A percentile compares a stretch with the other conserved stretches of the same genome.
phyloP scores from a whole-genome alignment of 2,888 invertebrate species.

The Neocrepidodera transversa region DNA sequence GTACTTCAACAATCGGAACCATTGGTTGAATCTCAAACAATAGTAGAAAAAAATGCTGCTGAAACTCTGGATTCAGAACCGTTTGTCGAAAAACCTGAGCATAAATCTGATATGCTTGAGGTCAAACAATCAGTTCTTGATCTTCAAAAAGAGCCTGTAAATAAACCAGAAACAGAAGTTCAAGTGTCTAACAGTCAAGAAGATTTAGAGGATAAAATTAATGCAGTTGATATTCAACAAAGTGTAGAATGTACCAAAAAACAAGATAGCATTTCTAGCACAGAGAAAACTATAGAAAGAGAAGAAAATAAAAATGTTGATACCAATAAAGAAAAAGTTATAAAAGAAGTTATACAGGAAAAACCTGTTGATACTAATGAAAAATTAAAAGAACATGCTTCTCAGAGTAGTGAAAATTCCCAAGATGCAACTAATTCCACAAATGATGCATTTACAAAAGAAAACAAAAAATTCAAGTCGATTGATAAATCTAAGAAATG shows the following conservation, averaged over 20 bases:
- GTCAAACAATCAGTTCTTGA: background rate
- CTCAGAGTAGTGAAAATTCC: slow-evolving; percentile 3
- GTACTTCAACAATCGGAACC: no score
- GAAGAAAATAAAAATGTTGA: no score
- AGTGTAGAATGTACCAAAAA: no score
- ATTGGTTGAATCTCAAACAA: no score
- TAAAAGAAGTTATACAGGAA: background rate
- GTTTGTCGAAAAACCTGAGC: no score
- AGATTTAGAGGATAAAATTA: background rate
- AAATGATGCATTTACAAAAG: slow-evolving; percentile 6
- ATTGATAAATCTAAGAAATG: slow-evolving; percentile 35
- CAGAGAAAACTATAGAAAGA: no score
- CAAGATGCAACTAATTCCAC: slow-evolving; percentile 6
- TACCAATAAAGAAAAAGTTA: no score
- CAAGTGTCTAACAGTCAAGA: no score
- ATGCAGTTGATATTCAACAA: background rate
- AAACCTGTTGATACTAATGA: slow-evolving; percentile 3
- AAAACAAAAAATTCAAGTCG: slow-evolving; percentile 11
- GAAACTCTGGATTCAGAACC: no score
- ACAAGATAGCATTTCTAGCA: no score
- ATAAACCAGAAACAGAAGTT: background rate
- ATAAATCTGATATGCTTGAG: no score
- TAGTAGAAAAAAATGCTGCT: no score
- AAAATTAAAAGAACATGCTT: background rate
- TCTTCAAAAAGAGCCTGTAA: background rate